Evolutionary conservation across 1,140 invertebrate genomes (phyloP), one percentile per base, ranked within the genome.

Genomic region (Oryctes rhinoceros): DNA sequence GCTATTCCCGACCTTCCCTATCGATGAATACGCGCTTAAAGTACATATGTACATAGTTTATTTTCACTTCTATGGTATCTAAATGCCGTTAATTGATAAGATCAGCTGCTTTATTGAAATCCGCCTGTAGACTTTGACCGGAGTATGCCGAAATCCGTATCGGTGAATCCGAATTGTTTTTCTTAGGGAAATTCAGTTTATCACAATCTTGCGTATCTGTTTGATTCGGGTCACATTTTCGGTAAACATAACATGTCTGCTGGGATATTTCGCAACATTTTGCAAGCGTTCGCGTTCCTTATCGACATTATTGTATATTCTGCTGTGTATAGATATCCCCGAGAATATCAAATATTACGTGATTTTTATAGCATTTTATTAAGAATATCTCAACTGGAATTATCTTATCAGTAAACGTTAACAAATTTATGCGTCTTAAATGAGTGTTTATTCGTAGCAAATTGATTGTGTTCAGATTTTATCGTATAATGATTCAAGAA

Each of bases 71-170:
- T 59, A 6, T 59, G 2, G 24, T 30, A 2, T 30, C 24, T 59
- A 59, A 53, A 7, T 59, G 53, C 15, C 53, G 18, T n/a, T 59
- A 18, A 59, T 59, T 59, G 53, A 59, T 59, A 59, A 59, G 53
- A 15, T 18, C 53, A 18, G 18, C 18, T 59, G 53, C 53, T 7
- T n/a, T 59, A 59, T 18, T 18, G 6, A 59, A 59, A 59, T 59
- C 6, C 18, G 6, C 15, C 53, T 10, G 18, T 15, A n/a, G 53
- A 59, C 53, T 59, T 59, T 18, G 53, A 59, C 15, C 53, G 15
- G 53, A 59, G 7, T 18, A 59, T 18, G 18, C 15, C n/a, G 53
- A 18, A 18, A 59, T 18, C 5, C 15, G 13, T 18, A 59, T 59
- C 53, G 18, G 53, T 0, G 53, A 59, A 59, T 59, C 53, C 53